Evolutionary conservation across 2,888 invertebrate genomes (phyloP).

Genomic region (Megamerina dolium): DNA sequence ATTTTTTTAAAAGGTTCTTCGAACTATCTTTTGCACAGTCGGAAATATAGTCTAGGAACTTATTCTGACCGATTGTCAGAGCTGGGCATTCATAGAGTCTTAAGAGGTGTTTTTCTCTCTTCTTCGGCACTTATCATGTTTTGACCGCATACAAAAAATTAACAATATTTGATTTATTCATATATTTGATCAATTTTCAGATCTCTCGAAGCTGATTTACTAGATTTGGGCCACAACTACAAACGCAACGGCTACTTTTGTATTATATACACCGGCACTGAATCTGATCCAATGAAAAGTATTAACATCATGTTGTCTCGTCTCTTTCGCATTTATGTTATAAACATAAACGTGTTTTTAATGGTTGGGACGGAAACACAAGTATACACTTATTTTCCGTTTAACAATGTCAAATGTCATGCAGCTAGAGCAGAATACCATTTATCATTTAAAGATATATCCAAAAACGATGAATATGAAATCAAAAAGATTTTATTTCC

Average conservation of each 20-base stretch:
- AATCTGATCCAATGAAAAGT: constrained; percentile 22
- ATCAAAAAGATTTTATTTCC: constrained; percentile 28
- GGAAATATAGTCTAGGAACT: too few species aligned
- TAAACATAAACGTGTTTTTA: constrained; percentile 37
- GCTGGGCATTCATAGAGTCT: too few species aligned
- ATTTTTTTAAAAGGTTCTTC: too few species aligned
- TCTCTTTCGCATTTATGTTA: constrained; percentile 34
- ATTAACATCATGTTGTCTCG: constrained; percentile 34
- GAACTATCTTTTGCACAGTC: too few species aligned
- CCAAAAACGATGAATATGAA: constrained; percentile 8
- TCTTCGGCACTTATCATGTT: too few species aligned
- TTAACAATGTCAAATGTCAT: constrained; percentile 30
- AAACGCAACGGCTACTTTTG: constrained; percentile 35
- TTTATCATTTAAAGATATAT: constrained; percentile 26
- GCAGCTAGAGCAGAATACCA: constrained; percentile 29
- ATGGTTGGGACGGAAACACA: constrained; percentile 23
- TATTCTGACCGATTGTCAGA: too few species aligned
- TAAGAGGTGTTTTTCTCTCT: too few species aligned
- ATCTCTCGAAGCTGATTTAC: constrained; percentile 28
- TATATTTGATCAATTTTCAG: constrained; percentile 10
- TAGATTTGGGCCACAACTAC: constrained; percentile 22
- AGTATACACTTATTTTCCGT: constrained; percentile 41
- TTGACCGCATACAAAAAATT: too few species aligned
- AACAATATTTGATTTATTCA: not conserved
- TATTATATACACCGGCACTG: constrained; percentile 35